Base-by-base conservation (phyloP, 1,140 invertebrate species). In the Camponotus pennsylvanicus region DNA sequence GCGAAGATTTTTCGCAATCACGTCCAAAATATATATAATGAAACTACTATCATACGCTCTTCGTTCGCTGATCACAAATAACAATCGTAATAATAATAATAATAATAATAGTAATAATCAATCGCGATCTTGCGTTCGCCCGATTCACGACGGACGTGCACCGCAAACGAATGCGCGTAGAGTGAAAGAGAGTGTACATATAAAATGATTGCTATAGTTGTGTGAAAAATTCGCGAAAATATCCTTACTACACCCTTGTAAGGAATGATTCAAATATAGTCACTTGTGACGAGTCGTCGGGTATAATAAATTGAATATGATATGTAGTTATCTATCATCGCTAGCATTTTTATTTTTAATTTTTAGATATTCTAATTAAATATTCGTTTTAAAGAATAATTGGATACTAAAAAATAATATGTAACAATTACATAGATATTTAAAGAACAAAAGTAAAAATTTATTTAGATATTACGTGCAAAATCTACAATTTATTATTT, bases 71-170 rank as follows among this genome's bases (percentile, higher is more conserved):
- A 83, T 73, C 57, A 83, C 64, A 37, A 21, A 69, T 57, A 42
- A 34, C 49, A 70, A 76, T 83, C 55, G 40, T 76, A 78, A 59
- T 79, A 79, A 71, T 75, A 59, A 59, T 83, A 83, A 57, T 73
- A 71, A 21, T 52, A 71, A 73, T 61, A 83, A 75, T 75, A n/a
- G n/a, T n/a, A 78, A 85, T 42, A 64, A 85, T 73, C 57, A 83
- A 83, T 73, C 69, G 69, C 55, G 79, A 73, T 83, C 55, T 83
- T n/a, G 49, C 34, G 49, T 11, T 18, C 32, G 76, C 18, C 34
- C 52, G 66, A 82, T 32, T 82, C 21, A 37, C 67, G 55, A 27
- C 18, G 27, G 42, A 77, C 40, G 75, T 59, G 37, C 40, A 27
- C 63, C 57, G 61, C 63, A 45, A 45, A 69, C 42, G 64, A 79